Conservation (phyloP, 2,797 vertebrate genomes). For the Delichon dasypus region DNA sequence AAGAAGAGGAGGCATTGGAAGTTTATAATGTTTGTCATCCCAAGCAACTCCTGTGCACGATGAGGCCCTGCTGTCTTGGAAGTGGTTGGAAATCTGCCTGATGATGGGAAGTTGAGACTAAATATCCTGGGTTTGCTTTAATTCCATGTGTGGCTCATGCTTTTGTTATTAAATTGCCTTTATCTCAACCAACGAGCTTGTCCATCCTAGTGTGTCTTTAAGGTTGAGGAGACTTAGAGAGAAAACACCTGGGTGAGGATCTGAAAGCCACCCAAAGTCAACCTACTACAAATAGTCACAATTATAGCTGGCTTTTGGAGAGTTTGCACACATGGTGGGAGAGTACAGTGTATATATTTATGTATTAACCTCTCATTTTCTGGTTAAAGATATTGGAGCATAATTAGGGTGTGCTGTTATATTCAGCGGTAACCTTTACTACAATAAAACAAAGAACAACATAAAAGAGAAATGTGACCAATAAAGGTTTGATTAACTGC, state of each 20-base stretch:
- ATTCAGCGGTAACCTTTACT: background rate
- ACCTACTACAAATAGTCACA: background rate
- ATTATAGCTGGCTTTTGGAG: background rate
- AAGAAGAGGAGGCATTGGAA: background rate
- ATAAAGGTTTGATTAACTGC: background rate
- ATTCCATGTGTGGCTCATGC: fast-evolving
- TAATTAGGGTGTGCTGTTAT: background rate
- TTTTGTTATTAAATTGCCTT: background rate
- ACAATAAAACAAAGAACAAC: background rate
- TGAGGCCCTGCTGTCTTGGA: background rate
- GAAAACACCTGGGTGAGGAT: fast-evolving
- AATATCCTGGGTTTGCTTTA: background rate
- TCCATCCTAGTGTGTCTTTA: background rate
- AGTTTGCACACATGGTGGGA: fast-evolving
- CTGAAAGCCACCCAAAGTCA: background rate
- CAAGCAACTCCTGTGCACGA: background rate
- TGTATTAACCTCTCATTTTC: background rate
- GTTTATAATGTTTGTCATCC: background rate
- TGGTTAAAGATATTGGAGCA: background rate
- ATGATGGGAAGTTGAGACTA: background rate
- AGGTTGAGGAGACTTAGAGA: background rate
- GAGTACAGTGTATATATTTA: background rate
- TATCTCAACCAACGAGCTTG: background rate
- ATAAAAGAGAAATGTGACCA: background rate
- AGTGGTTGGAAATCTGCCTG: background rate